Conservation (phyloP, 2,888 invertebrate genomes). For the Rhagium mordax region DNA sequence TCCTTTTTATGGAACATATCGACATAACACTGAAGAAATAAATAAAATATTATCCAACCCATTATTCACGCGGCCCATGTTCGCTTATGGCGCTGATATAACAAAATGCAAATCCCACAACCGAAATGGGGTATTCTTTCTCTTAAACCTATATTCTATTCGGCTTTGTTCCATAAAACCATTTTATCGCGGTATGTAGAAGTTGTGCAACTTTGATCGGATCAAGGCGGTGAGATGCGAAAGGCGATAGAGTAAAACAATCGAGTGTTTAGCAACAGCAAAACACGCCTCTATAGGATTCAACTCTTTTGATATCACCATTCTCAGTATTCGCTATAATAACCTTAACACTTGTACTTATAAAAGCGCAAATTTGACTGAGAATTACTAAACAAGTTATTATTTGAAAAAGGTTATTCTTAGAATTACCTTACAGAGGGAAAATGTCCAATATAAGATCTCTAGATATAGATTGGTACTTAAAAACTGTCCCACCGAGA, state of each 20-base stretch:
- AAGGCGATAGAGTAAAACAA: constrained; percentile 9
- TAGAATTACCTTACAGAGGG: too few relatives aligned
- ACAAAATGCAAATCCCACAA: constrained; percentile 26
- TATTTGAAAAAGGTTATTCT: too few relatives aligned
- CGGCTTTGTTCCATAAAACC: constrained; percentile 21
- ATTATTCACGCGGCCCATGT: constrained; percentile 3
- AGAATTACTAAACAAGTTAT: background rate
- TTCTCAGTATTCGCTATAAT: background rate
- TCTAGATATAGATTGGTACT: too few relatives aligned
- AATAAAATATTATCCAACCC: constrained; percentile 16
- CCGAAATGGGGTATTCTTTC: constrained; percentile 1
- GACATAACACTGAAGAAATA: constrained; percentile 6
- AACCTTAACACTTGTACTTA: background rate
- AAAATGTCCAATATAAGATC: too few relatives aligned
- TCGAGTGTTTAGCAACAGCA: background rate
- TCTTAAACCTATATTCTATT: constrained; percentile 6
- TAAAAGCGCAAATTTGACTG: background rate
- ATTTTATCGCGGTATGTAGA: constrained; percentile 20
- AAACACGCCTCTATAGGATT: background rate
- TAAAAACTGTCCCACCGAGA: too few relatives aligned
- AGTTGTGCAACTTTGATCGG: constrained; percentile 17
- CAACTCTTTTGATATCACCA: background rate
- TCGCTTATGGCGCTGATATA: constrained; percentile 22
- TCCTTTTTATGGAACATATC: background rate
- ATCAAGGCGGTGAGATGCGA: constrained; percentile 11